These are phyloP conservation scores for Crenichthys baileyi DNA, from an alignment of 2,797 vertebrate genomes.

Conservation along the genomic window DNA sequence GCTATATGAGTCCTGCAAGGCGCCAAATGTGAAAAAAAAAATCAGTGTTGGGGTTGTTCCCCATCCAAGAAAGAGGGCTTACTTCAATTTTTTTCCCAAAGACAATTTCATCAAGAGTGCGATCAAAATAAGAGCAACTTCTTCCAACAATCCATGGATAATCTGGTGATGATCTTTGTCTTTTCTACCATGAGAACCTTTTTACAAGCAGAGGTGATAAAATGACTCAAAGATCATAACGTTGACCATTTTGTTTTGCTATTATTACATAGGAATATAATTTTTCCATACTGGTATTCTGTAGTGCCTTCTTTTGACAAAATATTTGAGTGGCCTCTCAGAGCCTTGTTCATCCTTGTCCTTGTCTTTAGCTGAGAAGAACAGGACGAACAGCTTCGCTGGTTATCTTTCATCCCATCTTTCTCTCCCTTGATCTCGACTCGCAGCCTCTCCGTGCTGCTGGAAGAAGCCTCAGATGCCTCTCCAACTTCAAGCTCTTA, in stretches of 20 bases:
- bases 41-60: too few species aligned
- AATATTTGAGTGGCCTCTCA: constrained; percentile 53
- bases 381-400: constrained; percentile 52
- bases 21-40: not conserved
- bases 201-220: too few species aligned
- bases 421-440: constrained; percentile 33
- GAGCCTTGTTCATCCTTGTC: constrained; percentile 57
- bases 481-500: constrained; percentile 48
- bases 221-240: too few species aligned
- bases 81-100: not conserved
- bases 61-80: not conserved
- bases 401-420: constrained; percentile 41
- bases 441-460: constrained; percentile 34
- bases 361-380: constrained; percentile 38
- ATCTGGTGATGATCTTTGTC: not conserved
- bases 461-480: constrained; percentile 32
- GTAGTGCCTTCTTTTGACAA: constrained; percentile 42
- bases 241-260: constrained; percentile 29
- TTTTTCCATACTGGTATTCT: constrained; percentile 13
- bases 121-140: not conserved
- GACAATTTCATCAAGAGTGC: not conserved
- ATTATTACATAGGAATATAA: constrained; percentile 35
- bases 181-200: not conserved
- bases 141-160: not conserved
- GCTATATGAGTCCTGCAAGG: not conserved